phyloP scores from a whole-genome alignment of 2,797 vertebrate genomes.

The Sebastes trivittatus region DNA sequence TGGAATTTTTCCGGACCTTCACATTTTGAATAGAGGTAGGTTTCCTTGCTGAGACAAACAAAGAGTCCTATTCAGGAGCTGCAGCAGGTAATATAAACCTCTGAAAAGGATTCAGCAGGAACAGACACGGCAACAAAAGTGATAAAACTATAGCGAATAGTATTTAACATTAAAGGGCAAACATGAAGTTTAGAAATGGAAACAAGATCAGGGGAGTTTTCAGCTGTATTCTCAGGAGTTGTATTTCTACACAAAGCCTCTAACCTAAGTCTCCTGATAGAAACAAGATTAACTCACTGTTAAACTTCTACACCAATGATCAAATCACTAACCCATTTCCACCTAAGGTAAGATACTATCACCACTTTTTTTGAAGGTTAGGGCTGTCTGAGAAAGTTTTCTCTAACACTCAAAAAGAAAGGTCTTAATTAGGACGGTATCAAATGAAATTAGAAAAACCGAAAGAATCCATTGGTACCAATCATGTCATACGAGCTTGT shows the following conservation, averaged over 20 bases:
- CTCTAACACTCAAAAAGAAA: not conserved
- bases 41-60: not conserved
- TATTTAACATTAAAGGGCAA: not conserved
- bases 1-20: not conserved
- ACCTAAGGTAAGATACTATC: not conserved
- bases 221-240: not conserved
- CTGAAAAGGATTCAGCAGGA: not conserved
- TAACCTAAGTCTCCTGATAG: not conserved
- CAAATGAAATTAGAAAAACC: no score
- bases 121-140: not conserved
- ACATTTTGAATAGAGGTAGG: not conserved
- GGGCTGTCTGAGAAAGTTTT: not conserved
- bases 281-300: not conserved
- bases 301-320: not conserved
- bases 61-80: not conserved
- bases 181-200: not conserved
- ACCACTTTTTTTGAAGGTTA: not conserved
- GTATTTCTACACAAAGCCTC: not conserved
- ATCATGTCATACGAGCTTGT: no score
- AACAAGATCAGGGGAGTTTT: not conserved
- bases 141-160: not conserved
- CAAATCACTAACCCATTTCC: conserved; percentile 11
- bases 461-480: no score
- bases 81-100: not conserved
- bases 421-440: no score